A percentile compares a stretch with the other conserved stretches of the same genome.
Conservation (phyloP, 2,797 vertebrate species). For the Adelosebastes latens region DNA sequence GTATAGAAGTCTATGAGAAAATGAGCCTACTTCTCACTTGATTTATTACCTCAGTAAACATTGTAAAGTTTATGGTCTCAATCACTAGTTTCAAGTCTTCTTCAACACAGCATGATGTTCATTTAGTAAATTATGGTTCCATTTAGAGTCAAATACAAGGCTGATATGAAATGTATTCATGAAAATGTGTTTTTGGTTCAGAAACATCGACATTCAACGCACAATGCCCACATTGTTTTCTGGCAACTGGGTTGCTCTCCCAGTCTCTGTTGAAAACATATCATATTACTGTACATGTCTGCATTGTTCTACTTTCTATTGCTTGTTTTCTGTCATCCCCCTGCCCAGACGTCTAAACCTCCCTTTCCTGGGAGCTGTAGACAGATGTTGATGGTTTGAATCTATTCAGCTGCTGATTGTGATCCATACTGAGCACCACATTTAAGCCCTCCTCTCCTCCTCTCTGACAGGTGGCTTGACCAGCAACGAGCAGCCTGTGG, state of each 20-base stretch:
- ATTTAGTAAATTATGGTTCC: too few relatives aligned
- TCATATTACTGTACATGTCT: background rate
- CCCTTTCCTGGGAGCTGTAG: background rate
- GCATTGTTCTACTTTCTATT: background rate
- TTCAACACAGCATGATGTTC: too few relatives aligned
- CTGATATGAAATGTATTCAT: background rate
- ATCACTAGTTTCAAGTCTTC: too few relatives aligned
- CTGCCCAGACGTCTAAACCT: background rate
- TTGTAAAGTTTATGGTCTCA: too few relatives aligned
- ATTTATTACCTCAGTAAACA: too few relatives aligned
- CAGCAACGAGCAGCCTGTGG: constrained; percentile 90
- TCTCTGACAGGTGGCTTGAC: constrained; percentile 87
- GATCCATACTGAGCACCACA: background rate
- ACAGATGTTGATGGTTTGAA: background rate
- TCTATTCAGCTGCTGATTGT: constrained; percentile 6
- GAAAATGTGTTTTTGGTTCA: background rate
- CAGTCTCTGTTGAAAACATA: background rate
- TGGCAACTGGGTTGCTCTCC: background rate
- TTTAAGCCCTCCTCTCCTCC: constrained; percentile 26
- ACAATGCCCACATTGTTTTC: background rate
- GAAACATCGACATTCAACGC: background rate
- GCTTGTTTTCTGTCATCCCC: background rate
- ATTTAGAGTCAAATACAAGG: background rate
- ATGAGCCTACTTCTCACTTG: too few relatives aligned
- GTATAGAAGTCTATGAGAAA: too few relatives aligned